Evolutionary conservation across 2,888 invertebrate species (phyloP).

Genomic region (Luperina testacea): DNA sequence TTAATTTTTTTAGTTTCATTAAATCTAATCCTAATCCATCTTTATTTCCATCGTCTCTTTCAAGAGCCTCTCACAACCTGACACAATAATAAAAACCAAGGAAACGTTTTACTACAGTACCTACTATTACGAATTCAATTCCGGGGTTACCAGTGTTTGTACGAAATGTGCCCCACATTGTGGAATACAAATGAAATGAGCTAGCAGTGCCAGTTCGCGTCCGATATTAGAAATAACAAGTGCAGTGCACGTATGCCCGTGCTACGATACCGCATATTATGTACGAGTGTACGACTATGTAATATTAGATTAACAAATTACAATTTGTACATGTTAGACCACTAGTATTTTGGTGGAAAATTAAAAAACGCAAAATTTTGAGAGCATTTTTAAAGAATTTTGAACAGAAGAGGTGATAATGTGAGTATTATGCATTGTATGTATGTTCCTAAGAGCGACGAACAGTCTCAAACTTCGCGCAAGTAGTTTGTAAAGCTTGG

Average conservation of each 20-base stretch:
- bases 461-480: conserved; percentile 17
- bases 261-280: conserved; percentile 47
- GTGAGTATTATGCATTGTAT: neutral
- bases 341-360: conserved; percentile 20
- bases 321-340: conserved; percentile 1
- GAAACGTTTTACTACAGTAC: conserved; percentile 54
- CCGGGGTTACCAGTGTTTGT: conserved; percentile 67
- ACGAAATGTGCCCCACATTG: conserved; percentile 68
- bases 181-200: conserved; percentile 70
- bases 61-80: conserved; percentile 16
- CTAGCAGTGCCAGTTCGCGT: conserved; percentile 56
- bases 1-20: neutral
- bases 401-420: neutral
- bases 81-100: conserved; percentile 53
- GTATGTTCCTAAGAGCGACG: conserved; percentile 16
- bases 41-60: conserved; percentile 13
- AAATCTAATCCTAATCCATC: neutral
- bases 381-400: neutral
- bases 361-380: neutral
- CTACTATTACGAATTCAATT: conserved; percentile 65
- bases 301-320: conserved; percentile 48
- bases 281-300: conserved; percentile 22
- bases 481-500: conserved; percentile 42
- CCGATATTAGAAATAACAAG: conserved; percentile 66
- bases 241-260: conserved; percentile 52